phyloP scores from a whole-genome alignment of 2,797 vertebrate genomes.

The Harpagifer antarcticus region DNA sequence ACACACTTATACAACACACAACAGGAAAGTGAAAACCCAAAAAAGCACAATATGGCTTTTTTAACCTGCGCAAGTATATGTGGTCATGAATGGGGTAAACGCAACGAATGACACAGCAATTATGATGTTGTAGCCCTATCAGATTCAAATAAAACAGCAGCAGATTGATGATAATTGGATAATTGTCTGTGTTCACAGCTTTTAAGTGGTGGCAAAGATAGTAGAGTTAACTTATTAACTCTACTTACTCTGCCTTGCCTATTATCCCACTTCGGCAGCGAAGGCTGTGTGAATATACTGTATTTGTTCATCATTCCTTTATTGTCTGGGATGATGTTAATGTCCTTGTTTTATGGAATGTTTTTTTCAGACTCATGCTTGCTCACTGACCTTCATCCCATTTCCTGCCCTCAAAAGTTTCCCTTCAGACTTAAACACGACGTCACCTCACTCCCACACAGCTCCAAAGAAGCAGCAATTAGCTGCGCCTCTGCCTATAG shows the following conservation, averaged over 20 bases:
- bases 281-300: not conserved
- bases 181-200: not conserved
- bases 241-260: no score
- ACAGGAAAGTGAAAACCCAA: no score
- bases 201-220: not conserved
- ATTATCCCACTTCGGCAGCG: not conserved
- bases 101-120: not conserved
- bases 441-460: slow-evolving; percentile 30
- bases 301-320: not conserved
- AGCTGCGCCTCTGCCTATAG: slow-evolving; percentile 35
- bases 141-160: not conserved
- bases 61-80: no score
- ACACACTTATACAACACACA: no score
- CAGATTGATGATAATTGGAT: slow-evolving; percentile 1
- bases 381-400: slow-evolving; percentile 9
- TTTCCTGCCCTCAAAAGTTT: slow-evolving; percentile 36
- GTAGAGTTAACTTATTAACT: not conserved
- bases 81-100: no score
- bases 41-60: no score
- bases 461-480: slow-evolving; percentile 28
- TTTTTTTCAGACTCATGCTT: slow-evolving; percentile 39
- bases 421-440: slow-evolving; percentile 12
- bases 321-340: not conserved
- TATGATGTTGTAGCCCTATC: not conserved
- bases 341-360: not conserved